Base-by-base conservation (phyloP, 53 echinoderm and acorn worm genomes). In the Patiria pectinifera region DNA sequence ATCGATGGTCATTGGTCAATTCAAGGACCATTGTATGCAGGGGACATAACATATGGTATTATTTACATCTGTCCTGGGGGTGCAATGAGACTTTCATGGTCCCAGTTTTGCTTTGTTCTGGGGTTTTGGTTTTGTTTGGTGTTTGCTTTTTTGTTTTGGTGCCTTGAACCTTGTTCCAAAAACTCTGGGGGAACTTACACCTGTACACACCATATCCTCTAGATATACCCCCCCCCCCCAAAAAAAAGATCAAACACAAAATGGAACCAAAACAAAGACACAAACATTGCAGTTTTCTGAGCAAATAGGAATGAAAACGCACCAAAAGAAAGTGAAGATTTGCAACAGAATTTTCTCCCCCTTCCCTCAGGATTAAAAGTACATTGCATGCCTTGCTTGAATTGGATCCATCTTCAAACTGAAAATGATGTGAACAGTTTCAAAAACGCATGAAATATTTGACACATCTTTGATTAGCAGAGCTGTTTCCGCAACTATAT, bases 1-100 rank as follows among this genome's bases (percentile, higher is more conserved):
- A 18, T 23, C 59, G 24, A n/a, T 82, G 82, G 58, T 59, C 59
- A 82, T 82, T 82, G 82, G 82, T 59, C 59, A 59, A n/a, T 59
- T 19, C 82, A 82, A 82, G 82, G 82, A 59, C 82, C 59, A 58
- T 5, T 59, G 59, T 1, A 46, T 22, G 4, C 16, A 74, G n/a
- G 74, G 74, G 74, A 70, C 5, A 11, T 76, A 45, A 8, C 76
- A 46, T 4, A 12, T 44, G 80, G 46, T 25, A 46, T 46, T 48
- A 15, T 79, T 45, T 79, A 18, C 13, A 15, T 16, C 80, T 11
- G 80, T 44, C 80, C 80, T 35, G 47, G 48, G 48, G 48, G 80
- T 44, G 12, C 44, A 35, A 15, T 79, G 48, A 79, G 80, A 79
- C 19, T 79, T 48, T 48, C 80, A 79, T 45, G 46, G 80, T 48